Conservation (phyloP, 2,888 invertebrate species). For the Spodoptera picta region DNA sequence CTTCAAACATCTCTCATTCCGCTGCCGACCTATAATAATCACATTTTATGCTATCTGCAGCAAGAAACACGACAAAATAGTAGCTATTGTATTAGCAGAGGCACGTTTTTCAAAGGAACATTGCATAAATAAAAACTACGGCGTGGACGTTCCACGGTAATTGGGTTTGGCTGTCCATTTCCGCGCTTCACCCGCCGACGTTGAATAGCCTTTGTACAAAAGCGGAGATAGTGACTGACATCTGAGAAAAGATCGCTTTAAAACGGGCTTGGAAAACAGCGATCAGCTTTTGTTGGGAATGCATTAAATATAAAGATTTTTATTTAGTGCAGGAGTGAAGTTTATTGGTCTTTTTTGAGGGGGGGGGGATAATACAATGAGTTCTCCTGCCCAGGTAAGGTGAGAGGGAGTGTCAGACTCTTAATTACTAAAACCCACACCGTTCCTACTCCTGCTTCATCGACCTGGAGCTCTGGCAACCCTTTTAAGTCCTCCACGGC, state of each 20-base stretch:
- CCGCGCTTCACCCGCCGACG: constrained; percentile 54
- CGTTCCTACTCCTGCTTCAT: too few relatives aligned
- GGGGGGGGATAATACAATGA: too few relatives aligned
- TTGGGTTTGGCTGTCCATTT: constrained; percentile 69
- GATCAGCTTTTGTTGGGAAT: constrained; percentile 18
- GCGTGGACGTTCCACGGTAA: constrained; percentile 58
- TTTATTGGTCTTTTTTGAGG: too few relatives aligned
- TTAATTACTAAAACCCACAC: too few relatives aligned
- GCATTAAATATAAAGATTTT: too few relatives aligned
- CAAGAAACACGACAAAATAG: constrained; percentile 32
- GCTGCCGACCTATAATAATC: background rate
- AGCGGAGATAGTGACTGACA: constrained; percentile 64
- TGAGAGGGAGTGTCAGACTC: too few relatives aligned
- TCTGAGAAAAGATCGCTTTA: constrained; percentile 63
- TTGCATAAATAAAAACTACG: constrained; percentile 64
- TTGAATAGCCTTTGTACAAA: constrained; percentile 60
- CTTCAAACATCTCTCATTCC: background rate
- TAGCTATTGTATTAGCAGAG: constrained; percentile 45
- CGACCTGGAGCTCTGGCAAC: too few relatives aligned
- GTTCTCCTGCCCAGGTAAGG: too few relatives aligned
- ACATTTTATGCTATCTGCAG: background rate
- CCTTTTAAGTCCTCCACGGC: too few relatives aligned
- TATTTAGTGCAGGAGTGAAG: too few relatives aligned
- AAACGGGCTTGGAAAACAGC: constrained; percentile 41
- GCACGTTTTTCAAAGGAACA: constrained; percentile 50